Percentiles rank a stretch among this genome's conserved stretches.
Conservation (phyloP, 2,113 vertebrate genomes). For the Alexandromys fortis region DNA sequence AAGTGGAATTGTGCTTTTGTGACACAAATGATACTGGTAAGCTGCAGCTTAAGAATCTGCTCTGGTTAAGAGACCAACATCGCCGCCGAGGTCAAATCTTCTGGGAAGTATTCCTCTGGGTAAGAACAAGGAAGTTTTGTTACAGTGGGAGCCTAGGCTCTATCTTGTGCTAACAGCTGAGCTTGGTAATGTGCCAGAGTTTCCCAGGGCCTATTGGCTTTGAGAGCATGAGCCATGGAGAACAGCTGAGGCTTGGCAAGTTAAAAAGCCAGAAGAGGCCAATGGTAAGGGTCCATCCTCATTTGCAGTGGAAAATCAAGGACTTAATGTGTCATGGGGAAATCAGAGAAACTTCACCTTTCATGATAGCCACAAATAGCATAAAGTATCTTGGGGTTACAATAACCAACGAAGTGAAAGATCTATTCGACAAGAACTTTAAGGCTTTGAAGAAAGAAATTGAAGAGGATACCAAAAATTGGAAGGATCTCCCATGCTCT, state of each 20-base stretch:
- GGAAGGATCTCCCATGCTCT: too few species aligned
- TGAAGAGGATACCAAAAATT: too few species aligned
- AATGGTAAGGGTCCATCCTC: background rate
- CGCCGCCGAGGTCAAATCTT: too few species aligned
- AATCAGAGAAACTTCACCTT: too few species aligned
- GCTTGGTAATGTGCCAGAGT: background rate
- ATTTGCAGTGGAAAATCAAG: background rate
- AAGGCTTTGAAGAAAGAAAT: too few species aligned
- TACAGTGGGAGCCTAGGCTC: background rate
- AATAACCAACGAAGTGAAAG: too few species aligned
- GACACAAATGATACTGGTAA: background rate
- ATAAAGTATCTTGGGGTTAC: too few species aligned
- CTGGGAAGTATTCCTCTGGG: background rate
- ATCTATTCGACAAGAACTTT: too few species aligned
- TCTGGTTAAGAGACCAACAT: too few species aligned
- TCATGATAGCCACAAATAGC: too few species aligned
- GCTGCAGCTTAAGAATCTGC: background rate
- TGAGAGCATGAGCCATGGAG: background rate
- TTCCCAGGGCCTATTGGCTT: background rate
- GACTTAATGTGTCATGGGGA: too few species aligned
- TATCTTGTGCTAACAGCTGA: background rate
- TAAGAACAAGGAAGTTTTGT: background rate
- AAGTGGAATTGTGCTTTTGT: background rate
- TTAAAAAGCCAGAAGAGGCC: background rate
- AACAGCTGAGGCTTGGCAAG: background rate